phyloP scores from a whole-genome alignment of 2,888 invertebrate species.

The Pristionchus mayeri region DNA sequence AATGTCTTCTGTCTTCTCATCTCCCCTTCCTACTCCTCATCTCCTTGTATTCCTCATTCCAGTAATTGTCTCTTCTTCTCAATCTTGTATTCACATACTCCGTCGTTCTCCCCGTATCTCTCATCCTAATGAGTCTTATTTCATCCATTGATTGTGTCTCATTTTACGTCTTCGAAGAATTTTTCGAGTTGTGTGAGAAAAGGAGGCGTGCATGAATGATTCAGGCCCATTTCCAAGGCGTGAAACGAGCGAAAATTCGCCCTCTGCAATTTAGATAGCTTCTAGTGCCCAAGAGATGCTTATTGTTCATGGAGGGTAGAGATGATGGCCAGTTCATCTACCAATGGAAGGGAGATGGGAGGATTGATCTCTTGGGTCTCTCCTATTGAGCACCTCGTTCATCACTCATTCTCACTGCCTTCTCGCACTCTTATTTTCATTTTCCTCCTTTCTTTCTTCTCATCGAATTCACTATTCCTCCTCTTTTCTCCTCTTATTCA shows the following conservation, averaged over 20 bases:
- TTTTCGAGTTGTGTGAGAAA: no score
- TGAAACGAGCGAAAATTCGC: neutral
- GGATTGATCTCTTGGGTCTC: no score
- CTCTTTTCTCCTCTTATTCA: neutral
- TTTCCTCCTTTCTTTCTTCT: neutral
- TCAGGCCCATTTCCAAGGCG: neutral
- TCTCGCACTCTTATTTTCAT: slow-evolving; percentile 1
- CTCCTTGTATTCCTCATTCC: neutral
- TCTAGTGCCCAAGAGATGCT: no score
- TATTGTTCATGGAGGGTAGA: no score
- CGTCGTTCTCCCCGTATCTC: no score
- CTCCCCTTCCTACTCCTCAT: neutral
- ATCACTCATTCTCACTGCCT: no score
- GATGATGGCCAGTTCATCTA: neutral
- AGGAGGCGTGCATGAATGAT: neutral
- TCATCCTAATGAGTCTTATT: no score
- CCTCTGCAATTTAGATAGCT: no score
- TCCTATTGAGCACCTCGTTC: no score
- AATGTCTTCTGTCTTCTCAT: no score
- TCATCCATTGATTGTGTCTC: no score
- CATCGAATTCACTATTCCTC: neutral
- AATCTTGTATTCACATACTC: neutral
- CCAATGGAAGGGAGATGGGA: no score
- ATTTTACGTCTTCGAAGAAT: neutral
- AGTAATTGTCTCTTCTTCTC: neutral